Evolutionary conservation across 2,888 invertebrate species (phyloP).

Genomic region (Sturmia bella): DNA sequence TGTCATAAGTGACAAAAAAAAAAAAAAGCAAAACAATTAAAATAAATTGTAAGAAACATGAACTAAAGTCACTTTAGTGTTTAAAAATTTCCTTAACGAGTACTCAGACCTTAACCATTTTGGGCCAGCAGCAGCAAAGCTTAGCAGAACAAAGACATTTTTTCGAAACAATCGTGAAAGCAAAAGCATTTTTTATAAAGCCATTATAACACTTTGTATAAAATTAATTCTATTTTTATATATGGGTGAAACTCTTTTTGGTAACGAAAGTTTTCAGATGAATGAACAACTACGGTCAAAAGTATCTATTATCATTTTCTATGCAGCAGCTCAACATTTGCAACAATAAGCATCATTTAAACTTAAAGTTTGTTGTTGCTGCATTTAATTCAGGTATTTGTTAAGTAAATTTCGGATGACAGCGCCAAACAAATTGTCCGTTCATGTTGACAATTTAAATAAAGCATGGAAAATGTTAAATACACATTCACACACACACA

Average conservation of each 20-base stretch:
- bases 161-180: background rate
- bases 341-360: constrained; percentile 5
- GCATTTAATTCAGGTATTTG: constrained; percentile 5
- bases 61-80: too few species aligned
- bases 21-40: background rate
- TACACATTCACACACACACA: background rate
- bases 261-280: constrained; percentile 61
- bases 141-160: background rate
- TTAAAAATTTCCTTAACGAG: constrained; percentile 10
- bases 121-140: constrained; percentile 25
- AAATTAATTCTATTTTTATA: constrained; percentile 51
- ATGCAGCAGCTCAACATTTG: constrained; percentile 22
- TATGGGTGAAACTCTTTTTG: constrained; percentile 58
- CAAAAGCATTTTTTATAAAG: constrained; percentile 4
- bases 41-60: background rate
- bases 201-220: background rate
- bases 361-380: constrained; percentile 8
- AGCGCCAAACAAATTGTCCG: constrained; percentile 3
- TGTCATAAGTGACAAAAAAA: background rate
- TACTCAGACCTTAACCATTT: constrained; percentile 19
- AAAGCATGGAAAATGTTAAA: constrained; percentile 32
- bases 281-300: constrained; percentile 39
- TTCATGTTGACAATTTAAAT: constrained; percentile 55
- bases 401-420: constrained; percentile 25
- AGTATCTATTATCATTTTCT: constrained; percentile 1